These are phyloP conservation scores for Monomorium pharaonis DNA, from an alignment of 1,140 invertebrate species.

Conservation along the genomic window DNA sequence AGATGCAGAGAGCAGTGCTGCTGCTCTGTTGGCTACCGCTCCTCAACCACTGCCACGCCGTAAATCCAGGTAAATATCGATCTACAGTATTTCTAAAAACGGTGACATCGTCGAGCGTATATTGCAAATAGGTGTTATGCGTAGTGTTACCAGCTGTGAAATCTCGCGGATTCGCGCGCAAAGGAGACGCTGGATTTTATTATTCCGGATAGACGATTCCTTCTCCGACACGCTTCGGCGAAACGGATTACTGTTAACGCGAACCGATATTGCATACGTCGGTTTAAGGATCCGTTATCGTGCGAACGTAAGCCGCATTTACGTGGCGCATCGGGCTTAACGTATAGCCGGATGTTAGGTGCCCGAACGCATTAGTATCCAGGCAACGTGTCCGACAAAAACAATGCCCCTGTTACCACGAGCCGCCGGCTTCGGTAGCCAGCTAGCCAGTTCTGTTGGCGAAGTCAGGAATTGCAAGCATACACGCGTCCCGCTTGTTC, in stretches of 20 bases:
- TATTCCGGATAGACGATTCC: slow-evolving; percentile 9
- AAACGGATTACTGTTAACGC: slow-evolving; percentile 37
- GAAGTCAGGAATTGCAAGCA: slow-evolving; percentile 52
- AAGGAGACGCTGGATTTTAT: slow-evolving; percentile 19
- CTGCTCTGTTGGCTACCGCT: slow-evolving; percentile 84
- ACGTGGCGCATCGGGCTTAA: slow-evolving; percentile 48
- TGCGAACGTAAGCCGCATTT: slow-evolving; percentile 57
- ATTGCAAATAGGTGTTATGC: not conserved
- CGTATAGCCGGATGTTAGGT: slow-evolving; percentile 53
- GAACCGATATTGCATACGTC: slow-evolving; percentile 38
- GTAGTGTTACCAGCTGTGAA: not conserved
- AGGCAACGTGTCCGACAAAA: slow-evolving; percentile 65
- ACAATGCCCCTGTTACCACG: slow-evolving; percentile 47
- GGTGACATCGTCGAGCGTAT: not conserved
- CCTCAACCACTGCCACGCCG: slow-evolving; percentile 84
- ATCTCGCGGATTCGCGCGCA: slow-evolving; percentile 6
- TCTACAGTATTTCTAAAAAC: slow-evolving; percentile 41
- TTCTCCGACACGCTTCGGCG: not conserved
- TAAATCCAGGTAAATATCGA: slow-evolving; percentile 82
- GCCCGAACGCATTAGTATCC: slow-evolving; percentile 64
- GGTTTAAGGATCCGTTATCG: slow-evolving; percentile 57
- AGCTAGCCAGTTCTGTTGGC: slow-evolving; percentile 27
- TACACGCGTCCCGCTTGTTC: not conserved
- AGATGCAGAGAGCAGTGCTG: slow-evolving; percentile 85
- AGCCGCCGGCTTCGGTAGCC: not conserved